Evolutionary conservation across 2,888 invertebrate genomes (phyloP), one percentile per base, ranked within the genome.

Genomic region (Mongoloraphidia duomilia): DNA sequence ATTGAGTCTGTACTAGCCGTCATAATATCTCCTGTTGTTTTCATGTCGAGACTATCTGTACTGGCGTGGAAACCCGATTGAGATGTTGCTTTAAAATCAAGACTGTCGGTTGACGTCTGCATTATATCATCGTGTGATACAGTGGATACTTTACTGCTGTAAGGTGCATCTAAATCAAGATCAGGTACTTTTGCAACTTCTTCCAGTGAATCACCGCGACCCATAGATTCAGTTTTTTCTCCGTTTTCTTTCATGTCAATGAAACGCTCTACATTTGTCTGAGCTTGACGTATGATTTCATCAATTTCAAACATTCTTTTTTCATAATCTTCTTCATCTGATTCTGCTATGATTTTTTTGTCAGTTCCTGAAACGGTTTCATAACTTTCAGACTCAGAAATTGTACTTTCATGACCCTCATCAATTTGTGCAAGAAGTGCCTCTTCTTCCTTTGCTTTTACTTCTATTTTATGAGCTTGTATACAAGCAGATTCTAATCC

Each of bases 401-500:
- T 66, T 49, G 71, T 61, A 55, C 70, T 72, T 58, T 72, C 72
- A 56, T 68, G 72, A 1, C 69, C 69, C 60, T 73, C 72, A 37
- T 73, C 72, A 37, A 72, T 73, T 61, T 71, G 71, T 3, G 68
- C 61, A 4, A 93, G 66, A 47, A 86, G 63, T 14, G 85, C 85
- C 59, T 90, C 91, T 64, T 92, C 91, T 66, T 89, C 88, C 59
- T 85, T 82, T 0, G 86, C 90, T 52, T 83, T 79, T 42, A 84
- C 74, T 70, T 93, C 92, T 46, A 87, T 84, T 57, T 80, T 76
- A 54, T 88, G 81, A 0, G 85, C 89, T 64, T 88, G 89, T 42
- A 85, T 75, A 59, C 91, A 87, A 17, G 92, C 92, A 52, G 80
- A 82, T 69, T 95, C 94, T 2, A 94, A 66, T 0, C 88, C 86